A percentile compares a stretch with the other conserved stretches of the same genome.
Evolutionary conservation across 2,888 invertebrate species (phyloP).

Genomic region (Brachylomia viminalis): DNA sequence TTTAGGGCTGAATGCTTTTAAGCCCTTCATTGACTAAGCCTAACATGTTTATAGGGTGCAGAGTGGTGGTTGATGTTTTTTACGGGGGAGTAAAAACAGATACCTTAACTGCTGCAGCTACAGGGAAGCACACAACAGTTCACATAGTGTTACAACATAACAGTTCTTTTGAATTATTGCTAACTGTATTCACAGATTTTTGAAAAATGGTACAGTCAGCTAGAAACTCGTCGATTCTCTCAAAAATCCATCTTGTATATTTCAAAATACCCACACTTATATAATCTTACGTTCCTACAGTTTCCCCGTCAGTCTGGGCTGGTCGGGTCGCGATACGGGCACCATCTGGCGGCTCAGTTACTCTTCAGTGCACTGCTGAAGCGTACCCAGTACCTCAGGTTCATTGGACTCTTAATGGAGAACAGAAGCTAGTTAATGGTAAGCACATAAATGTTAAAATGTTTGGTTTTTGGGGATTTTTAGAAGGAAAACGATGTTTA

Average conservation of each 20-base stretch:
- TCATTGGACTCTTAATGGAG: conserved; percentile 93
- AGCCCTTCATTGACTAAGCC: neutral
- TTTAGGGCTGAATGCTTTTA: neutral
- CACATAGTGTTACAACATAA: neutral
- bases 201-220: neutral
- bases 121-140: no score
- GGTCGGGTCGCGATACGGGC: conserved; percentile 93
- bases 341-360: conserved; percentile 92
- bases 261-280: neutral
- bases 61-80: no score
- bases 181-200: neutral
- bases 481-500: neutral
- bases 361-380: conserved; percentile 93
- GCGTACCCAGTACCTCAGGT: conserved; percentile 94
- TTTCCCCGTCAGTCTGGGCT: conserved; percentile 94
- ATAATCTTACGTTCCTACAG: conserved; percentile 79
- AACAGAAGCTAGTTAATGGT: conserved; percentile 92
- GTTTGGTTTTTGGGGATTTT: neutral
- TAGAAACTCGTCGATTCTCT: neutral
- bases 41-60: neutral
- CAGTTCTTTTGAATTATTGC: neutral
- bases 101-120: neutral
- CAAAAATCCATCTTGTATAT: neutral
- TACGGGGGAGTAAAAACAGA: neutral
- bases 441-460: conserved; percentile 65